Conservation (phyloP, 2,888 invertebrate species). For the Drosophila histrio region DNA sequence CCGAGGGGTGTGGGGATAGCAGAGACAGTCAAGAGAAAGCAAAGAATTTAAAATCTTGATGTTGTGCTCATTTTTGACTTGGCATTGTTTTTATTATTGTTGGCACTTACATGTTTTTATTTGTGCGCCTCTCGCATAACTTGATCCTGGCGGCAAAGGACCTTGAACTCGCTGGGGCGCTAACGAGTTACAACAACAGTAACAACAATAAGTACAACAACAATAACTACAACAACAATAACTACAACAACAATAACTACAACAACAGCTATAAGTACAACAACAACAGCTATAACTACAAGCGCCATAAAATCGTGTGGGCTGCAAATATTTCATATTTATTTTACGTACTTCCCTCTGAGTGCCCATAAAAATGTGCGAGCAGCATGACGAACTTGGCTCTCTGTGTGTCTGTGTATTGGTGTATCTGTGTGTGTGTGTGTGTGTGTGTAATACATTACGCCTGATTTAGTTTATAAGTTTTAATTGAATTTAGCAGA, state of each 20-base stretch:
- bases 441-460: constrained; percentile 10
- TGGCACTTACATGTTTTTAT: constrained; percentile 58
- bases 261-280: constrained; percentile 10
- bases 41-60: constrained; percentile 58
- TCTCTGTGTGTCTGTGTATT: neutral
- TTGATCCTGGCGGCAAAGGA: constrained; percentile 60
- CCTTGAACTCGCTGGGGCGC: constrained; percentile 60
- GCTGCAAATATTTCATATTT: constrained; percentile 62
- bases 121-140: constrained; percentile 42
- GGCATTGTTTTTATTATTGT: constrained; percentile 73
- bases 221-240: neutral
- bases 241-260: neutral
- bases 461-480: constrained; percentile 53
- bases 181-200: constrained; percentile 47
- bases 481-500: constrained; percentile 57
- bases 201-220: constrained; percentile 6
- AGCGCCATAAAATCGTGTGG: constrained; percentile 29
- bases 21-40: neutral
- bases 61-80: constrained; percentile 57
- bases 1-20: neutral
- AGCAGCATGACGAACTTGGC: constrained; percentile 7
- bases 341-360: constrained; percentile 47
- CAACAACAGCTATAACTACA: too few species aligned
- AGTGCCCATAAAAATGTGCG: constrained; percentile 34
- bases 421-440: neutral